phyloP scores from a whole-genome alignment of 1,140 invertebrate genomes.

The Nasonia longicornis region DNA sequence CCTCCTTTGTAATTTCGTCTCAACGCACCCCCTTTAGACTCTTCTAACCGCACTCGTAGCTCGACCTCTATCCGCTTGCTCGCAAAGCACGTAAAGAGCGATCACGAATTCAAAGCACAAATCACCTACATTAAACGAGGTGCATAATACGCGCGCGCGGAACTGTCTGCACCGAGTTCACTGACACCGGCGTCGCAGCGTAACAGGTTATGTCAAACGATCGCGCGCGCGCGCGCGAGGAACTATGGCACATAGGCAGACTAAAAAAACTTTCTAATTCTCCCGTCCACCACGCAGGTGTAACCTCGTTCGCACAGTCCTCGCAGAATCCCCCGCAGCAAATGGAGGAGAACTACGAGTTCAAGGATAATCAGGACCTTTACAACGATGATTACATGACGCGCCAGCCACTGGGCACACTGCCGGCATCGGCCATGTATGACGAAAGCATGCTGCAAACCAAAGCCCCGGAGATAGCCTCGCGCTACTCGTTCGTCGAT shows the following conservation, averaged over 20 bases:
- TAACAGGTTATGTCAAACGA: constrained; percentile 30
- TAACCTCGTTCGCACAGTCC: constrained; percentile 68
- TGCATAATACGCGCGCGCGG: not conserved
- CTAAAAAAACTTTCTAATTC: constrained; percentile 36
- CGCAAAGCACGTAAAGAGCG: not conserved
- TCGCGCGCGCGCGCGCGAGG: not conserved
- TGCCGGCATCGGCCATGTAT: constrained; percentile 67
- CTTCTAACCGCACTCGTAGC: too few species aligned
- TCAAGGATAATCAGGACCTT: constrained; percentile 71
- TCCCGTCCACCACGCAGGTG: constrained; percentile 54
- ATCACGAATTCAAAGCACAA: not conserved
- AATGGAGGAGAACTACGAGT: constrained; percentile 76
- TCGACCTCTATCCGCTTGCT: too few species aligned
- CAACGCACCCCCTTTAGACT: too few species aligned
- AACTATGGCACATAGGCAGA: not conserved
- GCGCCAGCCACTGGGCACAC: constrained; percentile 60
- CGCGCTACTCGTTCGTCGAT: constrained; percentile 60
- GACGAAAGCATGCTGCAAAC: constrained; percentile 63
- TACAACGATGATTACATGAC: constrained; percentile 65
- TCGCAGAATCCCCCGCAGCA: constrained; percentile 58
- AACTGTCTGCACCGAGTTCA: not conserved
- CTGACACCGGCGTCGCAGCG: not conserved
- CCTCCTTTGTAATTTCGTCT: too few species aligned
- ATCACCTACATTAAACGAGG: not conserved
- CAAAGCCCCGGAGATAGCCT: constrained; percentile 61